Evolutionary conservation across 2,113 vertebrate genomes (phyloP).

Genomic region (Crotalus viridis): DNA sequence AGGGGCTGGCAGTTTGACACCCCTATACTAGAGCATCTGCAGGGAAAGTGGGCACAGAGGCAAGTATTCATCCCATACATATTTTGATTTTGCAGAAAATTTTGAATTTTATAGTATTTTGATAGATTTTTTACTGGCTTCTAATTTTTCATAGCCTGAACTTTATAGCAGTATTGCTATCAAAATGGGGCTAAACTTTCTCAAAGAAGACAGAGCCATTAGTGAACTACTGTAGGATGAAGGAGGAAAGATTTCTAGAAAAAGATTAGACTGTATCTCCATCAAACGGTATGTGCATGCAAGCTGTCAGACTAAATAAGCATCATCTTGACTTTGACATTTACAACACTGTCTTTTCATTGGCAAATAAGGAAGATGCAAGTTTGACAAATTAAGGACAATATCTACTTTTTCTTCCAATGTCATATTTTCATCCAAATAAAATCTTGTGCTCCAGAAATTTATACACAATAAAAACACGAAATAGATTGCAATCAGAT

Average conservation of each 20-base stretch:
- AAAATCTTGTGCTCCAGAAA: not conserved
- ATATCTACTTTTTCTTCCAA: not conserved
- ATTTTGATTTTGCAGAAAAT: not conserved
- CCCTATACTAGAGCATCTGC: not conserved
- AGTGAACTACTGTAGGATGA: not conserved
- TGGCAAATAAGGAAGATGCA: not conserved
- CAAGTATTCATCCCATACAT: not conserved
- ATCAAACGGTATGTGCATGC: not conserved
- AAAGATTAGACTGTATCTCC: not conserved
- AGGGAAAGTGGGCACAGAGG: not conserved
- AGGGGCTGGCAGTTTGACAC: not conserved
- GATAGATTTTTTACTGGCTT: not conserved
- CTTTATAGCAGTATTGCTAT: not conserved
- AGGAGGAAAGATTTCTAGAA: not conserved
- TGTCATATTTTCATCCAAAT: not conserved
- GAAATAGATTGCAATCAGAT: not conserved
- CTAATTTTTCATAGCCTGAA: not conserved
- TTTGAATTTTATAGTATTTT: not conserved
- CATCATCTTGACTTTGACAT: conserved; percentile 20
- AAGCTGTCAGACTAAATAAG: conserved; percentile 3
- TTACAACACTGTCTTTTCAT: not conserved
- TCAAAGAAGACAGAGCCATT: not conserved
- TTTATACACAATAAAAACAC: not conserved
- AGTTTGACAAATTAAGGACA: not conserved
- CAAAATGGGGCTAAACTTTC: not conserved